Evolutionary conservation across 2,797 vertebrate genomes (phyloP).

Genomic region (Cyclura pinguis): DNA sequence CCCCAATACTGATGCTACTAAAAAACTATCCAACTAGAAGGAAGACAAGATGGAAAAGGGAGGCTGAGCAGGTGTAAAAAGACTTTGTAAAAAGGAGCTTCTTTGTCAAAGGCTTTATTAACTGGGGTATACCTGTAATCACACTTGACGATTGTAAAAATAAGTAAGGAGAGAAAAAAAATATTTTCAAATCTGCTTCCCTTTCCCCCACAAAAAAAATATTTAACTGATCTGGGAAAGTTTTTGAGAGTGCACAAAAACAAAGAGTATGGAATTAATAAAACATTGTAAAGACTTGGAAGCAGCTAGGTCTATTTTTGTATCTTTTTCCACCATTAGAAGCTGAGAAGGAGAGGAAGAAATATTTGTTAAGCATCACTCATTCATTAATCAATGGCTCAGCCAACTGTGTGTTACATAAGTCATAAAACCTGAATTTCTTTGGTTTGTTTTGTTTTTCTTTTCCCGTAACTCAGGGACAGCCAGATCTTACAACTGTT

Average conservation of each 20-base stretch:
- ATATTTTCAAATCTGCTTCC: not conserved
- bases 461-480: not conserved
- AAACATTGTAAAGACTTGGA: constrained; percentile 39
- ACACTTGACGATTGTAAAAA: constrained; percentile 28
- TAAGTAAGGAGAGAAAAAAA: constrained; percentile 15
- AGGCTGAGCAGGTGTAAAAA: no score
- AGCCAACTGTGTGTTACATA: constrained; percentile 24
- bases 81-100: no score
- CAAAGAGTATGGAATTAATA: constrained; percentile 53
- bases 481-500: constrained; percentile 9
- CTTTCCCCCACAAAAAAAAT: not conserved
- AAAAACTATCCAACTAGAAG: no score
- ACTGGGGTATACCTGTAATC: not conserved
- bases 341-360: constrained; percentile 48
- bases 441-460: constrained; percentile 29
- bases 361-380: not conserved
- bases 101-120: no score
- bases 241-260: constrained; percentile 24
- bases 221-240: constrained; percentile 21
- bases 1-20: no score
- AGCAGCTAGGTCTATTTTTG: constrained; percentile 33
- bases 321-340: constrained; percentile 38
- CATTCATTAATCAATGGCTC: not conserved
- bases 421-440: constrained; percentile 17
- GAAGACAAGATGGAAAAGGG: no score